Evolutionary conservation across 2,888 invertebrate genomes (phyloP), one percentile per base, ranked within the genome.

Genomic region (Tinea pellionella): DNA sequence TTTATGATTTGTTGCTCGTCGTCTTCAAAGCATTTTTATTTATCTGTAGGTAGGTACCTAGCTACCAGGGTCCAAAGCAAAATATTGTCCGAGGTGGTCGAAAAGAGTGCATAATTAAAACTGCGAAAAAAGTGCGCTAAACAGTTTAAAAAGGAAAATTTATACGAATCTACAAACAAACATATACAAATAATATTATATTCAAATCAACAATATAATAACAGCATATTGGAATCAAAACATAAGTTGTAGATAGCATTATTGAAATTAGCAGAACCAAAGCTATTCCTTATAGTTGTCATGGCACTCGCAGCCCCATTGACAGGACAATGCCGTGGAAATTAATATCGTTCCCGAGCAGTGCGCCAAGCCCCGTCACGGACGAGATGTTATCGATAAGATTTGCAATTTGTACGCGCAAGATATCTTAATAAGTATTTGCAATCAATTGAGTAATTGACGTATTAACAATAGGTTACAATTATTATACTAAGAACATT

Each of bases 261-360:
- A 47, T 47, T 47, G 47, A 47, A 47, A 47, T 47, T 47, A 47
- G 47, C 47, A 9, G 37, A 37, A 18, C n/a, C 47, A 47, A 47
- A 47, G 47, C 15, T 15, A 47, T 47, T 47, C 13, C 47, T 47
- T 42, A 42, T 42, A 2, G 2, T 24, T 47, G 47, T 47, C 16
- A 18, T 9, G 47, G 15, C 13, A 47, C 15, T 37, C 37, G 37
- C 37, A 37, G 37, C 37, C 37, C 67, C 65, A 69, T 65, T 74
- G 79, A 75, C 78, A 79, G 72, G 70, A 77, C 78, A 82, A 81
- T 78, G 71, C 72, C 11, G 24, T 7, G 18, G 16, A 53, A 53
- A 53, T 53, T 53, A 53, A 53, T 53, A 53, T 24, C 16, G n/a
- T 24, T 12, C 53, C 53, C 18, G 53, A 12, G 12, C 24, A 24